phyloP scores from a whole-genome alignment of 2,797 vertebrate genomes.

The Novumbra hubbsi region DNA sequence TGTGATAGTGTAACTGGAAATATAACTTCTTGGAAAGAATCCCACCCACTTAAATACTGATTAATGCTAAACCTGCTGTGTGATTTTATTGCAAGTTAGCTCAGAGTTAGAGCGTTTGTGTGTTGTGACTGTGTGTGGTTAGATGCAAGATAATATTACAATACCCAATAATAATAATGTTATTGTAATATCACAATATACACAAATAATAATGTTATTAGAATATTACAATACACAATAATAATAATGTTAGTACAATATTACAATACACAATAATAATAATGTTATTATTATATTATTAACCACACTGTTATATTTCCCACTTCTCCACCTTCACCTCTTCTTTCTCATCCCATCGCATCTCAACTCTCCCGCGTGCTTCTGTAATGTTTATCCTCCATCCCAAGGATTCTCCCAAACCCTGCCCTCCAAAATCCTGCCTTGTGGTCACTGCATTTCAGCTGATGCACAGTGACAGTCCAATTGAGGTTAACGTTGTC shows the following conservation, averaged over 20 bases:
- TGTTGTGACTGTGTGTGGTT: background rate
- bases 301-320: background rate
- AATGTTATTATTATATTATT: too few species aligned
- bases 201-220: too few species aligned
- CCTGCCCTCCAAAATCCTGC: slow-evolving; percentile 49
- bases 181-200: too few species aligned
- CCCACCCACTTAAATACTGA: background rate
- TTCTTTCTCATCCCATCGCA: slow-evolving; percentile 10
- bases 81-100: background rate
- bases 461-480: slow-evolving; percentile 65
- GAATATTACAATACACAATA: background rate
- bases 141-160: background rate
- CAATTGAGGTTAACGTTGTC: slow-evolving; percentile 60
- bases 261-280: too few species aligned
- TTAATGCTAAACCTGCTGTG: background rate
- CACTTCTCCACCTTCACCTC: slow-evolving; percentile 22
- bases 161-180: too few species aligned
- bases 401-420: slow-evolving; percentile 35
- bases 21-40: background rate
- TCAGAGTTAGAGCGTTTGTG: background rate
- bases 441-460: slow-evolving; percentile 46
- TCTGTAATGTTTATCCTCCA: background rate
- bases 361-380: slow-evolving; percentile 1
- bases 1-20: background rate
- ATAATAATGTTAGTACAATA: background rate